A percentile compares a stretch with the other conserved stretches of the same genome.
Evolutionary conservation across 2,113 vertebrate species (phyloP).

Genomic region (Phaethon lepturus): DNA sequence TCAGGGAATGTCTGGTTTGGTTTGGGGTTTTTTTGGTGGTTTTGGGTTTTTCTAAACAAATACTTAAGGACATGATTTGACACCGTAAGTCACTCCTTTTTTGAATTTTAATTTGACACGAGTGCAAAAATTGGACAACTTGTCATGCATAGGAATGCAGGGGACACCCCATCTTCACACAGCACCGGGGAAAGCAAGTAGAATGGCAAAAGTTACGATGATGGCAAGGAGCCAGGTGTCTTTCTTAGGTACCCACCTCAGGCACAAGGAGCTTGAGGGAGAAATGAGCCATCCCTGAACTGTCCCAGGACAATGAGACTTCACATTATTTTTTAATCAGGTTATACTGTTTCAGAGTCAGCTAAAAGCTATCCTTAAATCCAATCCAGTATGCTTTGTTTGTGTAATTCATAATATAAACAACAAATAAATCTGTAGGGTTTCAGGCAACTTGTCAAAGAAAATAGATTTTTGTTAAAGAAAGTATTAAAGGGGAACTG

Average conservation of each 20-base stretch:
- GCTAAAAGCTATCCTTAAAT: not conserved
- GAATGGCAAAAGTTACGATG: accelerated
- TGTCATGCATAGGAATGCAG: not conserved
- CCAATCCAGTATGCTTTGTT: not conserved
- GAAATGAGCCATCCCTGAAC: not conserved
- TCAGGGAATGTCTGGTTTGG: not conserved
- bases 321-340: not conserved
- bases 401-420: not conserved
- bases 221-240: not conserved
- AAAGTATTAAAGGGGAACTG: not conserved
- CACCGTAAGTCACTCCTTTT: not conserved
- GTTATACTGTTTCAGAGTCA: not conserved
- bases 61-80: accelerated
- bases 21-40: not conserved
- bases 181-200: not conserved
- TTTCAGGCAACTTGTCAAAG: not conserved
- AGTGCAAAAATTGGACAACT: not conserved
- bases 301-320: not conserved
- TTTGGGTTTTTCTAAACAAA: not conserved
- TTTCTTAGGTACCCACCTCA: not conserved
- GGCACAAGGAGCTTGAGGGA: not conserved
- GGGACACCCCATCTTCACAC: not conserved
- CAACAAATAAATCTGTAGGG: not conserved
- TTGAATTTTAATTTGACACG: not conserved
- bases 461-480: not conserved